These are phyloP conservation scores for Capreolus pygargus DNA, from an alignment of 2,113 vertebrate species.

Conservation along the genomic window DNA sequence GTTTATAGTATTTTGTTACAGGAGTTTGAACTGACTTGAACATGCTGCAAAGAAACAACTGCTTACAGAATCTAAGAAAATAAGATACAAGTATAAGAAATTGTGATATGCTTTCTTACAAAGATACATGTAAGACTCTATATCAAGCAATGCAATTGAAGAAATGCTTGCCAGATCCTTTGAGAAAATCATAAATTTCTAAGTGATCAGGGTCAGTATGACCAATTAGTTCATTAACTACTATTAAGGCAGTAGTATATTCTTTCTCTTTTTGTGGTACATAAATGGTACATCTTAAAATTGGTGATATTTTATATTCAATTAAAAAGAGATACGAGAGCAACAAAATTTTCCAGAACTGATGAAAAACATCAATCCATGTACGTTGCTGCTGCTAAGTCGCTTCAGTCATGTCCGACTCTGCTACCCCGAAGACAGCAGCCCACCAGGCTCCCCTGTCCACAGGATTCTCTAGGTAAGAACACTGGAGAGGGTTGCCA, in stretches of 20 bases:
- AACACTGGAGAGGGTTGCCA: neutral
- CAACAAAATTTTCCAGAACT: neutral
- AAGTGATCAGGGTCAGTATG: neutral
- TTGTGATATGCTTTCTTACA: neutral
- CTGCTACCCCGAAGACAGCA: neutral
- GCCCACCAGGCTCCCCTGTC: neutral
- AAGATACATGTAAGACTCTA: neutral
- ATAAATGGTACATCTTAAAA: neutral
- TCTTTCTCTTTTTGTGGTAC: neutral
- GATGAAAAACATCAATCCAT: neutral
- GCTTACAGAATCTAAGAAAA: neutral
- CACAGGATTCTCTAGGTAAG: neutral
- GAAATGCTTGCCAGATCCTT: neutral
- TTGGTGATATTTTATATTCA: neutral
- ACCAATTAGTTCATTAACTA: neutral
- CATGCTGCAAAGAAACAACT: neutral
- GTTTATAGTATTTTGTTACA: neutral
- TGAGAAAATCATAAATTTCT: neutral
- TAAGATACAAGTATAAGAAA: neutral
- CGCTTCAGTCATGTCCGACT: fast-evolving
- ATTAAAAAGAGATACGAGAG: neutral
- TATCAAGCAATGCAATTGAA: neutral
- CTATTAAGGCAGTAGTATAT: neutral
- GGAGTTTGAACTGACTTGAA: neutral
- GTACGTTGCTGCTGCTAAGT: neutral